Percentiles rank a stretch among this genome's conserved stretches.
Conservation (phyloP, 2,113 vertebrate genomes). For the Perca schrenkii region DNA sequence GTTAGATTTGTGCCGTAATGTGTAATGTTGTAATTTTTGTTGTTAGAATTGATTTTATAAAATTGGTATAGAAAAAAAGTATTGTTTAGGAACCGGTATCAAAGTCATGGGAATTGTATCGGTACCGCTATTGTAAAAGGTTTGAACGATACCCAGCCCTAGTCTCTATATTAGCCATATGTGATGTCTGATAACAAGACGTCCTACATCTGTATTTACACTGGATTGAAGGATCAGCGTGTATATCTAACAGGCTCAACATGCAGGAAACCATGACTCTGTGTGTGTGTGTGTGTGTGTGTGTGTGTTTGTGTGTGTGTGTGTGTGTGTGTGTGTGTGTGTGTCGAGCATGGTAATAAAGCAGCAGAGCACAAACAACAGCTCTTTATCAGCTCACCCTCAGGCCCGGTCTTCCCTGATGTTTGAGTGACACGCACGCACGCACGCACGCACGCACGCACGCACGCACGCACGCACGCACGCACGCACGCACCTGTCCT, state of each 20-base stretch:
- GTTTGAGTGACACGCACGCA: neutral
- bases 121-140: too few species aligned
- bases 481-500: neutral
- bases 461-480: neutral
- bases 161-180: constrained; percentile 7
- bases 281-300: constrained; percentile 33
- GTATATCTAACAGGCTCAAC: constrained; percentile 8
- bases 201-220: constrained; percentile 10
- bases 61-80: too few species aligned
- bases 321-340: constrained; percentile 25
- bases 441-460: neutral
- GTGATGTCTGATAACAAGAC: constrained; percentile 28
- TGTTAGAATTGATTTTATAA: too few species aligned
- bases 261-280: neutral
- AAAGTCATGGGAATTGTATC: too few species aligned
- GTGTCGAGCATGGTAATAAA: constrained; percentile 19
- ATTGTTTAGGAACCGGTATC: too few species aligned
- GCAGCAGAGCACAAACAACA: constrained; percentile 34
- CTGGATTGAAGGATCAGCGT: constrained; percentile 6
- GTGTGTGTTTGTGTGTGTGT: constrained; percentile 17
- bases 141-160: too few species aligned
- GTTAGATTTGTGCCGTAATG: too few species aligned
- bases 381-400: constrained; percentile 50
- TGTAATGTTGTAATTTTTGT: too few species aligned
- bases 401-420: constrained; percentile 17